Base-by-base conservation (phyloP, 2,888 invertebrate genomes). In the Beris chalybata region DNA sequence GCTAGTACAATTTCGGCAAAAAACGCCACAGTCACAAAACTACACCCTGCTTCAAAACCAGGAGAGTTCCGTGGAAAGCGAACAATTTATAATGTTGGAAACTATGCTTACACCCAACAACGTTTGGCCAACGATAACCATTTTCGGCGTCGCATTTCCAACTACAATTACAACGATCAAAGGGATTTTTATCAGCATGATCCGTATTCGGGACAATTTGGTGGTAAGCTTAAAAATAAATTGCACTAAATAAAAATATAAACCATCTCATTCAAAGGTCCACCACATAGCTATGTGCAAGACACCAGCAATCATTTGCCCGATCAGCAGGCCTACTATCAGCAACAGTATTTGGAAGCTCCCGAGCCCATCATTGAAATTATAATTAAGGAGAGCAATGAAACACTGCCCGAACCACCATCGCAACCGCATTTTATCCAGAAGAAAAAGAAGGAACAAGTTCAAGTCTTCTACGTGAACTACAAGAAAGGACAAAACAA, bases 281-380 rank as follows among this genome's bases (percentile, higher is more conserved):
- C 56, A 22, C 66, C 58, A 50, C 44, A 65, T 15, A 57, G 30
- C 31, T 70, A 67, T 31, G 69, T 70, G n/a, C 70, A 70, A 30
- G 72, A 72, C 4, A 64, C 78, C 76, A 55, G 73, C 65, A 66
- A 71, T 65, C 64, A 71, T 75, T 64, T 79, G 75, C 70, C 76
- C 76, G 53, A 76, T 55, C 72, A 43, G 68, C 65, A 7, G 71
- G 38, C 70, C 48, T 82, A 82, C 67, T 79, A 73, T 0, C 81
- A 71, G 74, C 85, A 80, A 2, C 84, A 85, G 58, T 88, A 87
- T 73, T 84, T 89, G 71, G 89, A 90, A 76, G 90, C 91, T 61
- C 93, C 93, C 0, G 93, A 93, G 76, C 93, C 93, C 5, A 94
- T 94, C 22, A 94, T 94, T 73, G 94, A 94, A 81, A 94, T 94